Evolutionary conservation across 2,113 vertebrate genomes (phyloP).

Genomic region (Stegostoma tigrinum): DNA sequence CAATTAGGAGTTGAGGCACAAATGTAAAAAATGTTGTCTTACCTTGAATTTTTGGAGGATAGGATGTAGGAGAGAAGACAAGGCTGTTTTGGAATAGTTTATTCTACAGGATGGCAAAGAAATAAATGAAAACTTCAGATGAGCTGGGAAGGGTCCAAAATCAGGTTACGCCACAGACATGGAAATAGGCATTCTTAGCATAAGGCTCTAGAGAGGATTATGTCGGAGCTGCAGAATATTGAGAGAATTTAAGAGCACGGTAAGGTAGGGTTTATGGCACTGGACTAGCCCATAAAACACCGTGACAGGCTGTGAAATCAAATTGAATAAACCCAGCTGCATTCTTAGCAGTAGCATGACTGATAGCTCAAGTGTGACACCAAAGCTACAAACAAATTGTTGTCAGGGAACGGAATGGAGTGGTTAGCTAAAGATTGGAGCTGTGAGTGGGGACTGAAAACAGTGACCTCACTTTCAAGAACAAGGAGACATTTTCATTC

Average conservation of each 20-base stretch:
- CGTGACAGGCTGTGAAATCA: neutral
- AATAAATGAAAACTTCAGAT: neutral
- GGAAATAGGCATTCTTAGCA: neutral
- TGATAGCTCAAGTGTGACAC: neutral
- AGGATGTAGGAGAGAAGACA: neutral
- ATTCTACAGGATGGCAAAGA: neutral
- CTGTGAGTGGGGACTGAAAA: neutral
- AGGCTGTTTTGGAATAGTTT: neutral
- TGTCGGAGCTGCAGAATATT: neutral
- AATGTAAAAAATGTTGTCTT: neutral
- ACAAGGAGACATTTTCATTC: too few species aligned
- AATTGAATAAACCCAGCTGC: neutral
- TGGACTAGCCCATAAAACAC: neutral
- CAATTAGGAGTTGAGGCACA: neutral
- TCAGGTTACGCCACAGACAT: neutral
- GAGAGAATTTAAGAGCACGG: neutral
- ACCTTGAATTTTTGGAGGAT: neutral
- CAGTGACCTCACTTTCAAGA: neutral
- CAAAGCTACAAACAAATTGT: neutral
- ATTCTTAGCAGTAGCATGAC: neutral
- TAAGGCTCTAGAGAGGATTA: neutral
- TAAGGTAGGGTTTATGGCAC: neutral
- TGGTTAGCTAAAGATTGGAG: too few species aligned
- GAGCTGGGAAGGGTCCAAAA: neutral
- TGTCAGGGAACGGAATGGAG: too few species aligned